A percentile compares a stretch with the other conserved stretches of the same genome.
Evolutionary conservation across 2,113 vertebrate species (phyloP).

Genomic region (Promerops cafer): DNA sequence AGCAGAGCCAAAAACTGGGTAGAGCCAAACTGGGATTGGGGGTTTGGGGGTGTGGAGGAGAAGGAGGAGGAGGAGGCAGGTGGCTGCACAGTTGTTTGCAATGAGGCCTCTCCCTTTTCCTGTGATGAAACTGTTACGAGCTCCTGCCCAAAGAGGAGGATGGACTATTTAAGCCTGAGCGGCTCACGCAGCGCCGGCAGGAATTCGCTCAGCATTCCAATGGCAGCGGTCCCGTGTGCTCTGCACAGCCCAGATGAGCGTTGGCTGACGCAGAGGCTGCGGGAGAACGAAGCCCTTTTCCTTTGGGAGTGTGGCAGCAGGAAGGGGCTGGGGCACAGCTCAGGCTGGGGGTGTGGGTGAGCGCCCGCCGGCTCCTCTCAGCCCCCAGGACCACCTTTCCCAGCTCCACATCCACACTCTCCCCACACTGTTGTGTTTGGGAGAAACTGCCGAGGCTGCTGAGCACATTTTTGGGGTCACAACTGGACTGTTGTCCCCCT

Average conservation of each 20-base stretch:
- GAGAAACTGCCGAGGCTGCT: not conserved
- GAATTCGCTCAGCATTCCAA: not conserved
- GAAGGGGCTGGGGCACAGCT: not conserved
- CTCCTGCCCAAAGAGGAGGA: not conserved
- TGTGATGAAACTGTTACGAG: not conserved
- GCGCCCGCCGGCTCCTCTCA: accelerated
- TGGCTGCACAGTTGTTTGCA: not conserved
- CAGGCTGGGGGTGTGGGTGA: not conserved
- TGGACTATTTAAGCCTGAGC: not conserved
- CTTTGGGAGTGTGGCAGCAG: not conserved
- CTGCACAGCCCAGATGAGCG: accelerated
- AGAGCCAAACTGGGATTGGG: not conserved
- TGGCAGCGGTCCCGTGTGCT: accelerated
- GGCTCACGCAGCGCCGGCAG: not conserved
- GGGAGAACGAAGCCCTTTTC: accelerated
- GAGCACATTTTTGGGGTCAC: not conserved
- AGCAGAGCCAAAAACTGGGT: not conserved
- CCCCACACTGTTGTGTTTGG: not conserved
- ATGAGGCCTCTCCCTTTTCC: not conserved
- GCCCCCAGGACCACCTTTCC: not conserved
- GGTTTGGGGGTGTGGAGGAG: not conserved
- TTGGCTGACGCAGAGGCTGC: not conserved
- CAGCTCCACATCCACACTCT: not conserved
- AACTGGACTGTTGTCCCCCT: accelerated
- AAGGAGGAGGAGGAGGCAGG: not conserved